Base-by-base conservation (phyloP, 2,888 invertebrate species). In the Pristionchus arcanus region DNA sequence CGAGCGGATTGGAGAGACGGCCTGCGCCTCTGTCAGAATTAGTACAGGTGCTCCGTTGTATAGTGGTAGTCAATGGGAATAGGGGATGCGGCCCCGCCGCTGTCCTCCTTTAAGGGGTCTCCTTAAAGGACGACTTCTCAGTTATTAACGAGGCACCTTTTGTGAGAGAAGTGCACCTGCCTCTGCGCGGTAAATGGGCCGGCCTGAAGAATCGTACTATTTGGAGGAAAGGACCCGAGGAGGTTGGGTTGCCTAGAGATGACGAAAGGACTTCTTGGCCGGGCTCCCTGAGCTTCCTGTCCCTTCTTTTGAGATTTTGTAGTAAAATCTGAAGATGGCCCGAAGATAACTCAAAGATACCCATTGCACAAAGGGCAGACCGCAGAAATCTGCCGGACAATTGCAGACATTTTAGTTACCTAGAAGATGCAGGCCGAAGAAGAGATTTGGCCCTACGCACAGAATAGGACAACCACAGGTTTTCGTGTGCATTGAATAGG, bases 211-310 rank as follows among this genome's bases (percentile, higher is more conserved):
- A 63, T 63, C 63, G 63, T 63, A 63, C 63, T 63, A 63, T 63
- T 63, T n/a, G 63, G n/a, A 21, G 25, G 59, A 59, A 25, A n/a
- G n/a, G 63, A 25, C 63, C 63, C n/a, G 63, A 42, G 42, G 25
- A 31, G 77, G 81, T 81, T 81, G 81, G 77, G 81, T 81, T 81
- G 81, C 81, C 53, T 81, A 81, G 49, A n/a, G 28, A 81, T 81
- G 81, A 81, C n/a, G 49, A 25, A 53, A 81, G n/a, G 71, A 16
- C 5, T 15, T 34, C 21, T 28, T 7, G 31, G 34, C 15, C 31
- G 2, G 16, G 15, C 4, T 28, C 71, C 0, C 16, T 15, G 16
- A 31, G 13, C n/a, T 63, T 63, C 63, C 5, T 3, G 13, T 63
- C 63, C 5, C 63, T n/a, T 49, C 42, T 49, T 49, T 3, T 49